Conservation (phyloP, 2,113 vertebrate genomes). For the Pseudorasbora parva region DNA sequence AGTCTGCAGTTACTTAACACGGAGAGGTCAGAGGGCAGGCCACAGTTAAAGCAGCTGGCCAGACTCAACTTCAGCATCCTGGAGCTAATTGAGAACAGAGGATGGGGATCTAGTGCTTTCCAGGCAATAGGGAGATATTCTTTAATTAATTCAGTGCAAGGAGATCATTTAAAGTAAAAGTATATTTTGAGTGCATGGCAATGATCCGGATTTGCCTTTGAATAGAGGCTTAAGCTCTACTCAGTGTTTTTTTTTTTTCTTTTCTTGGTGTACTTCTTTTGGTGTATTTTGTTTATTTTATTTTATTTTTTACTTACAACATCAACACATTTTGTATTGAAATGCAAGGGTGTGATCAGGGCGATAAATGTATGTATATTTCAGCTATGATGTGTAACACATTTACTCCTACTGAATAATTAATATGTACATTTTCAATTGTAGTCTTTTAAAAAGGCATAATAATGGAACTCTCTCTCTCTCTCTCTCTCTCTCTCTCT, state of each 20-base stretch:
- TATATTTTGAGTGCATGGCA: background rate
- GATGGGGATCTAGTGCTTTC: slow-evolving; percentile 73
- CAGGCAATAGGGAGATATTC: slow-evolving; percentile 73
- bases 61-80: slow-evolving; percentile 79
- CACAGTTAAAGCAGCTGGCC: slow-evolving; percentile 80
- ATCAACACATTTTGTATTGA: background rate
- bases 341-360: background rate
- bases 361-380: too few relatives aligned
- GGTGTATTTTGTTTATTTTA: too few relatives aligned
- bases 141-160: slow-evolving; percentile 70
- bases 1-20: slow-evolving; percentile 87
- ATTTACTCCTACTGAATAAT: too few relatives aligned
- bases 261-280: background rate
- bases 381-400: too few relatives aligned
- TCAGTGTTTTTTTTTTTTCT: too few relatives aligned
- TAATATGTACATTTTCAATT: too few relatives aligned
- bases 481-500: too few relatives aligned
- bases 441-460: too few relatives aligned
- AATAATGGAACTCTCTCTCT: too few relatives aligned
- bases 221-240: background rate
- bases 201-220: too few relatives aligned
- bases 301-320: too few relatives aligned
- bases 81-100: slow-evolving; percentile 89
- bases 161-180: background rate
- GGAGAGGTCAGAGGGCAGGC: slow-evolving; percentile 84